These are phyloP conservation scores for Accipiter fasciatus DNA, from an alignment of 2,797 vertebrate species.

Conservation along the genomic window DNA sequence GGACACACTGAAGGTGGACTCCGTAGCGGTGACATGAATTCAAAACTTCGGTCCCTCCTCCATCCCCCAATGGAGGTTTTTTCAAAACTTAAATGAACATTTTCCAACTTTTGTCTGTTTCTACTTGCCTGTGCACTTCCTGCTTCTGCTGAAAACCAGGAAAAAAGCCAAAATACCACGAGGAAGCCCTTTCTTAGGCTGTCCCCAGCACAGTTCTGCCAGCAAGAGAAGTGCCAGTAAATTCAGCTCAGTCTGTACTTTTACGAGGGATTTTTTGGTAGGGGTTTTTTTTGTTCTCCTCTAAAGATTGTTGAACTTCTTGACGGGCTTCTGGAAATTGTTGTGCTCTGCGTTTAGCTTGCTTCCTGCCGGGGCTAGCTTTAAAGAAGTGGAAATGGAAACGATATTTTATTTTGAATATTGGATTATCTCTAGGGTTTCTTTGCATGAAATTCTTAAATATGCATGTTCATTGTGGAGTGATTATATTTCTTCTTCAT, in stretches of 20 bases:
- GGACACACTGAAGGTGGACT: not conserved
- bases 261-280: not conserved
- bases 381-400: not conserved
- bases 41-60: not conserved
- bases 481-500: slow-evolving; percentile 12
- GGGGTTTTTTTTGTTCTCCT: not conserved
- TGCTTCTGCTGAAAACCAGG: slow-evolving; percentile 50
- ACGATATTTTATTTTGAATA: not conserved
- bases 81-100: slow-evolving; percentile 6
- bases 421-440: not conserved
- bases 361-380: not conserved
- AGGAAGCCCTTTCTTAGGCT: slow-evolving; percentile 52
- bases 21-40: not conserved
- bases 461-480: not conserved
- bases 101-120: slow-evolving; percentile 5
- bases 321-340: not conserved
- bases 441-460: not conserved
- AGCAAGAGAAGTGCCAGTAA: slow-evolving; percentile 30
- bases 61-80: not conserved
- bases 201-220: slow-evolving; percentile 22
- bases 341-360: not conserved
- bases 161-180: slow-evolving; percentile 37
- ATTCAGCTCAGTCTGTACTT: slow-evolving; percentile 53
- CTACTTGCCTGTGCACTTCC: slow-evolving; percentile 11
- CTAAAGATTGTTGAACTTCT: not conserved